Conservation (phyloP, 2,888 invertebrate genomes). For the Pandemis corylana region DNA sequence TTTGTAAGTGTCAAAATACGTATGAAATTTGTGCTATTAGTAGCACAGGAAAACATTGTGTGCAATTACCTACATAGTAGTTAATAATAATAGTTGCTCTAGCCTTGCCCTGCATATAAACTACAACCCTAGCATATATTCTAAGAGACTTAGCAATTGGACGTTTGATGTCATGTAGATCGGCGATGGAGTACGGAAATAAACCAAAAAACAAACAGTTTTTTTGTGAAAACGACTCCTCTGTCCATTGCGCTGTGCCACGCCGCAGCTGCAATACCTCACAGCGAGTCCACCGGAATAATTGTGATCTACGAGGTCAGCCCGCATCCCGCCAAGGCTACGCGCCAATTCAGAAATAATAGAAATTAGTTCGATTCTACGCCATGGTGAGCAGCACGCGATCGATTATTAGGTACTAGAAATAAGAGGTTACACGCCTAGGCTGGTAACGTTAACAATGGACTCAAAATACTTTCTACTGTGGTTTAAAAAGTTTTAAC, state of each 20-base stretch:
- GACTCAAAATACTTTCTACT: too few relatives aligned
- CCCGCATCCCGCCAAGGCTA: conserved; percentile 51
- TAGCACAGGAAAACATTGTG: too few relatives aligned
- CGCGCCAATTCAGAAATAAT: conserved; percentile 41
- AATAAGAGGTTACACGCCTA: neutral
- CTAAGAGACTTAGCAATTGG: too few relatives aligned
- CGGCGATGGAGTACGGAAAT: too few relatives aligned
- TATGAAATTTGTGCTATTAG: too few relatives aligned
- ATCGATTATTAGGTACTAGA: conserved; percentile 1
- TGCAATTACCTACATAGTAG: too few relatives aligned
- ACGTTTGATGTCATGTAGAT: too few relatives aligned
- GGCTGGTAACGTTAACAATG: neutral
- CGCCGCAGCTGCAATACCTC: conserved; percentile 17
- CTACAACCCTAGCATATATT: too few relatives aligned
- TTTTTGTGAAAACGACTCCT: neutral
- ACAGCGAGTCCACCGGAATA: conserved; percentile 47
- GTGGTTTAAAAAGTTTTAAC: too few relatives aligned
- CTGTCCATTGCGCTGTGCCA: neutral
- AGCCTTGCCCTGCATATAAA: too few relatives aligned
- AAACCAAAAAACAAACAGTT: neutral
- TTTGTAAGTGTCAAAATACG: too few relatives aligned
- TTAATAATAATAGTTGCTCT: too few relatives aligned
- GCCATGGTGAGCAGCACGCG: neutral
- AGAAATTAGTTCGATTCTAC: conserved; percentile 31
- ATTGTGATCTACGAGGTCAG: conserved; percentile 48